phyloP scores from a whole-genome alignment of 1,140 invertebrate genomes.

The Trachymyrmex septentrionalis region DNA sequence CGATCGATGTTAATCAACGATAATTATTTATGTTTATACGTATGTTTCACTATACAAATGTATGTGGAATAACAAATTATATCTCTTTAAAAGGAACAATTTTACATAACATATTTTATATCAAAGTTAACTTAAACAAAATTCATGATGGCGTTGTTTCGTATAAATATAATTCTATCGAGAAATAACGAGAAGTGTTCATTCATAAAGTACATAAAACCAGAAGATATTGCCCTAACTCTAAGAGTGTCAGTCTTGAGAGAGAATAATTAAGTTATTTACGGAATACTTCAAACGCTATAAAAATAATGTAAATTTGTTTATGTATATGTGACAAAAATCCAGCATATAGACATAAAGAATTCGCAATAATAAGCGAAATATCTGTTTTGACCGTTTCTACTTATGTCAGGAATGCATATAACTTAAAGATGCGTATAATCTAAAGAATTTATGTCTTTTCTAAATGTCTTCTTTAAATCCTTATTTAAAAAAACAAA shows the following conservation, averaged over 20 bases:
- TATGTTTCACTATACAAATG: conserved; percentile 29
- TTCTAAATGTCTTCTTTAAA: conserved; percentile 1
- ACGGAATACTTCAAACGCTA: conserved; percentile 16
- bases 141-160: conserved; percentile 6
- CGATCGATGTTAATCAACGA: conserved; percentile 10
- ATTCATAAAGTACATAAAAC: conserved; percentile 5
- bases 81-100: not conserved
- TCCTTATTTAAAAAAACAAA: not conserved
- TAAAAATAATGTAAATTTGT: not conserved
- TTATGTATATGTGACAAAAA: not conserved
- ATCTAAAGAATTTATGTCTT: conserved; percentile 18
- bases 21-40: not conserved
- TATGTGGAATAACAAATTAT: not conserved
- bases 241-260: conserved; percentile 65
- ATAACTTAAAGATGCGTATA: not conserved
- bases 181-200: conserved; percentile 29
- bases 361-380: not conserved
- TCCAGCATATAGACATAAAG: not conserved
- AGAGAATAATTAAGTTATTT: conserved; percentile 28
- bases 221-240: conserved; percentile 33
- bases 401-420: conserved; percentile 22
- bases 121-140: not conserved
- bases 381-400: not conserved
- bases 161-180: conserved; percentile 58
- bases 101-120: not conserved